Base-by-base conservation (phyloP, 2,888 invertebrate species). In the Spatulosminthurus flaviceps region DNA sequence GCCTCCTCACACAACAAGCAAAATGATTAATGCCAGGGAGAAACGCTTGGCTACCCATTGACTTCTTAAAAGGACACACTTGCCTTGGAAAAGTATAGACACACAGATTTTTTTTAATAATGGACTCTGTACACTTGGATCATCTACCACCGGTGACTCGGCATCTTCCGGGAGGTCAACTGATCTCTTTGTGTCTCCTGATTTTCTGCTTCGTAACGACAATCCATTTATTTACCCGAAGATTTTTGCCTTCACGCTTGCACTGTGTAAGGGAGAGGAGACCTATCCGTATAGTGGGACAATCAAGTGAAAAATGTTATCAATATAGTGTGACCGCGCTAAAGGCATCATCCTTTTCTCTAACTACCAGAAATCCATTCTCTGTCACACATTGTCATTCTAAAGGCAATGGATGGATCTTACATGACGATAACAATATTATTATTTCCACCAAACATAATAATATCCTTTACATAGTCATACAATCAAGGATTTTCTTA, bases 111-210 rank as follows among this genome's bases (percentile, higher is more conserved):
- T n/a, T n/a, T n/a, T 34, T 34, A 7, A 9, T 34, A 34, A 34
- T 34, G 34, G 34, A 34, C 34, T 34, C 4, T 9, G 34, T n/a
- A n/a, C n/a, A n/a, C n/a, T n/a, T n/a, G n/a, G n/a, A n/a, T n/a
- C n/a, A 13, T 41, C 41, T 13, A 60, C 19, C 2, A 11, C 11
- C 26, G 29, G 69, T 82, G 82, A 82, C 81, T 79, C 26, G 72
- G 82, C 82, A 82, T 78, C 80, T 83, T 83, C 78, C 78, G 82
- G 83, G 83, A 83, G 83, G 83, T 83, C 81, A 81, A 80, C 70
- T 75, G 76, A 83, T 83, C 81, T 79, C 81, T 81, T 83, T 82
- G 81, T 83, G 83, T 83, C 83, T 81, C 61, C 75, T 66, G 51
- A 64, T 74, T 81, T 82, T 82, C 24, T 82, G 82, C 82, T 67